phyloP scores from a whole-genome alignment of 2,888 invertebrate genomes.

The Ennomos erosarius region DNA sequence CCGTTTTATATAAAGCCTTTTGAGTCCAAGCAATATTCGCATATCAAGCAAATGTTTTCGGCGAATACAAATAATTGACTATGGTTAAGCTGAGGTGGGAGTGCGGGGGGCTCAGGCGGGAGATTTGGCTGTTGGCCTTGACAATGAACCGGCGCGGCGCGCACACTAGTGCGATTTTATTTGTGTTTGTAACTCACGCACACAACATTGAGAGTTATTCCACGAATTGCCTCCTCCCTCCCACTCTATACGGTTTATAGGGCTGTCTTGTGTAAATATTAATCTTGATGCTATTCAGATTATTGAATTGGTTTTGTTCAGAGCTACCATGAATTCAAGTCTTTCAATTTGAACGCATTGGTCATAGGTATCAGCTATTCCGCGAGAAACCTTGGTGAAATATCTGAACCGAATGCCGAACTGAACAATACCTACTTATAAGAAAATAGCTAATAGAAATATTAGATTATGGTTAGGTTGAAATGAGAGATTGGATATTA shows the following conservation, averaged over 20 bases:
- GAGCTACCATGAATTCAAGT: background rate
- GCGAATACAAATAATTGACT: slow-evolving; percentile 71
- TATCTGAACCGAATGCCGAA: too few relatives aligned
- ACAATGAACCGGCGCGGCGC: slow-evolving; percentile 83
- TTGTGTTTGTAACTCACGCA: slow-evolving; percentile 68
- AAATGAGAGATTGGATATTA: slow-evolving; percentile 49
- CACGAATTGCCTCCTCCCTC: slow-evolving; percentile 76
- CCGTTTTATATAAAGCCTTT: slow-evolving; percentile 45
- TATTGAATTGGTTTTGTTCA: slow-evolving; percentile 7
- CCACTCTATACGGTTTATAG: slow-evolving; percentile 72
- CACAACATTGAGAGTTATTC: slow-evolving; percentile 65
- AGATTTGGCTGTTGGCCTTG: slow-evolving; percentile 84
- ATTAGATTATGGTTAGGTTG: slow-evolving; percentile 66
- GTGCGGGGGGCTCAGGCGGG: slow-evolving; percentile 72
- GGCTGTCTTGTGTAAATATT: slow-evolving; percentile 52
- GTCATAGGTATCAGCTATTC: too few relatives aligned
- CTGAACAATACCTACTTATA: too few relatives aligned
- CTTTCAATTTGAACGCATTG: too few relatives aligned
- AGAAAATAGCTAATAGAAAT: slow-evolving; percentile 58
- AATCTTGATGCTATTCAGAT: slow-evolving; percentile 21
- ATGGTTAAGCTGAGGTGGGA: slow-evolving; percentile 61
- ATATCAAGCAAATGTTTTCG: slow-evolving; percentile 62
- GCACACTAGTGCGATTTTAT: slow-evolving; percentile 63
- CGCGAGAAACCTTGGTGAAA: too few relatives aligned
- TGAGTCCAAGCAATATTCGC: slow-evolving; percentile 57